These are phyloP conservation scores for Eremobia ochroleuca DNA, from an alignment of 2,888 invertebrate genomes.

Conservation along the genomic window DNA sequence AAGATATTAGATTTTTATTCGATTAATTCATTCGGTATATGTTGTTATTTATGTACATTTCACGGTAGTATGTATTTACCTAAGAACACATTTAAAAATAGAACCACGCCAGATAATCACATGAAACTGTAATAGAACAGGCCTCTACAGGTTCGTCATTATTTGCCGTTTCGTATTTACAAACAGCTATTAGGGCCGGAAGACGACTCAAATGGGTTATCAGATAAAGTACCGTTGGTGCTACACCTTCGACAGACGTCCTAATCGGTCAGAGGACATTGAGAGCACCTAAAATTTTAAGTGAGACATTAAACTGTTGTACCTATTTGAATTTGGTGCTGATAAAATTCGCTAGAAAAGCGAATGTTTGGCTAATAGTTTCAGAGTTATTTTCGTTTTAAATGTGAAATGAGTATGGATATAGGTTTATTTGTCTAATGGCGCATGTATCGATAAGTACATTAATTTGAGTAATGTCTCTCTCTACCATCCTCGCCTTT, in stretches of 20 bases:
- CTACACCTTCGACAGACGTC: constrained; percentile 74
- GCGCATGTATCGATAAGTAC: constrained; percentile 13
- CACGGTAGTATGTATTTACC: background rate
- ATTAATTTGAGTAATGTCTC: constrained; percentile 24
- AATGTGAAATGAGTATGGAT: background rate
- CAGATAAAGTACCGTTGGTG: constrained; percentile 80
- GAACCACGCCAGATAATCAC: constrained; percentile 22
- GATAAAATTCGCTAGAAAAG: constrained; percentile 32
- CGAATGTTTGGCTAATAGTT: constrained; percentile 5
- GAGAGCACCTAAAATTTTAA: constrained; percentile 56
- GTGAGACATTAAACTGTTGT: constrained; percentile 48
- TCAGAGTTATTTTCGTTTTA: constrained; percentile 10
- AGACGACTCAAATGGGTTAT: constrained; percentile 76
- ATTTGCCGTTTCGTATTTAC: constrained; percentile 79
- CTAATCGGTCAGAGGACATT: constrained; percentile 72
- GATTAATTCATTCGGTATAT: background rate
- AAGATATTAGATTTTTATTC: background rate
- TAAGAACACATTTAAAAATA: background rate
- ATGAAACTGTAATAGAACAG: constrained; percentile 53
- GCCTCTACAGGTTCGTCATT: constrained; percentile 57
- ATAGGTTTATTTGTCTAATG: constrained; percentile 1
- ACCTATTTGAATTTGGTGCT: constrained; percentile 49
- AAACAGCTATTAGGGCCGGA: constrained; percentile 81
- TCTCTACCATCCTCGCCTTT: background rate
- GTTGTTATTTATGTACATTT: background rate